These are phyloP conservation scores for Aporophyla nigra DNA, from an alignment of 2,888 invertebrate genomes.

Conservation along the genomic window DNA sequence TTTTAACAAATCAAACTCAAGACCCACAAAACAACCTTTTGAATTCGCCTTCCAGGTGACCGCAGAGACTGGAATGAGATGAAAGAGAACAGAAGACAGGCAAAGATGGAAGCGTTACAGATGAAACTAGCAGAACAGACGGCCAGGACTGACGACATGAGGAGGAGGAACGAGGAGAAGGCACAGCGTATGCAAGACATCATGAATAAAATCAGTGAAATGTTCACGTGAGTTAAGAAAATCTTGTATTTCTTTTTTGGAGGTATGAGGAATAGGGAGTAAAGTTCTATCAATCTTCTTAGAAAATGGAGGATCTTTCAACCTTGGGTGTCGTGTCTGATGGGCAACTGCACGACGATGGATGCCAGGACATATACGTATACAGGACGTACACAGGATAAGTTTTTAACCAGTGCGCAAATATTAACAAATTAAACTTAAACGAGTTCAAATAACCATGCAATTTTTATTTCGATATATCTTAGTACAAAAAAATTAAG, in stretches of 20 bases:
- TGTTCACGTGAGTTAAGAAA: conserved; percentile 79
- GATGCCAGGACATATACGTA: too few relatives aligned
- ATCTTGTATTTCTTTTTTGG: background rate
- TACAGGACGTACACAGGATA: too few relatives aligned
- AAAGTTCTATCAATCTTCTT: too few relatives aligned
- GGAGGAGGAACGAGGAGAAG: conserved; percentile 65
- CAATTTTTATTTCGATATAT: too few relatives aligned
- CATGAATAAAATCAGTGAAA: conserved; percentile 78
- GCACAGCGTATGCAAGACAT: conserved; percentile 62
- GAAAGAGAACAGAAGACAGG: conserved; percentile 65
- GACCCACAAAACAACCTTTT: background rate
- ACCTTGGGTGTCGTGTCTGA: too few relatives aligned
- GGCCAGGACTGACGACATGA: conserved; percentile 69
- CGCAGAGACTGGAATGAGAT: conserved; percentile 82
- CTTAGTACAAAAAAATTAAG: too few relatives aligned
- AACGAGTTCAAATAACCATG: too few relatives aligned
- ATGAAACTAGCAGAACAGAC: conserved; percentile 71
- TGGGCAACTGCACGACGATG: too few relatives aligned
- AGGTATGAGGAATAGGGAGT: too few relatives aligned
- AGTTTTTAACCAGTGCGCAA: too few relatives aligned
- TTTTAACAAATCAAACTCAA: background rate
- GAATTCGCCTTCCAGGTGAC: conserved; percentile 72
- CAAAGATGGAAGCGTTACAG: conserved; percentile 67
- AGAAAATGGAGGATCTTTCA: too few relatives aligned
- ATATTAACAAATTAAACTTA: too few relatives aligned